Base-by-base conservation (phyloP, 2,888 invertebrate genomes). In the Phytoseiulus persimilis region DNA sequence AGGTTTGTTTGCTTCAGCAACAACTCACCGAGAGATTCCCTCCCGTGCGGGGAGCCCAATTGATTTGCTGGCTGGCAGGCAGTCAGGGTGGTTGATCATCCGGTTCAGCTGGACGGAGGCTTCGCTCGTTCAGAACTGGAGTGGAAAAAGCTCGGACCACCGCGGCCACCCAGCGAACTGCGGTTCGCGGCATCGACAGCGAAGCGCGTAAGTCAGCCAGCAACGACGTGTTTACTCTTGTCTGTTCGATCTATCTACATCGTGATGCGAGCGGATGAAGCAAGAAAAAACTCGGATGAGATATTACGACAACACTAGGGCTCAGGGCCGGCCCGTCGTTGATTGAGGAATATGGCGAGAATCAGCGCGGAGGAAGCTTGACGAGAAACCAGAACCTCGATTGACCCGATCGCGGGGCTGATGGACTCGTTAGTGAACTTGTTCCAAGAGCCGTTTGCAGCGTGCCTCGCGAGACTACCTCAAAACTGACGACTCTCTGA, bases 191-290 rank as follows among this genome's bases (percentile, higher is more conserved):
- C 65, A 65, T 65, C 65, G 65, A 28, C 1, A 65, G 65, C 65
- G 65, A 65, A 46, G 46, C 46, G 65, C 14, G 65, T 65, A 65
- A 65, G 65, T 65, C 65, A 65, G 65, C 65, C 65, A 65, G 11
- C 65, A 65, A 65, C 65, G 65, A 65, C 28, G 65, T 65, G 65
- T 65, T 65, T 65, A 65, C 65, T 28, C 65, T 65, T 65, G 9
- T 65, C 65, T 65, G 65, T 65, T 65, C 65, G 65, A 65, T 65
- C 65, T 65, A 65, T 65, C 65, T 65, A 65, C 65, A 65, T 65
- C 65, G 65, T 23, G 65, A 65, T 65, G 65, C 65, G 65, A 65
- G 65, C 65, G 65, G 28, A 28, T 65, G 65, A 65, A 28, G 65
- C 28, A 39, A 39, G 65, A 65, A 65, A 65, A 65, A 65, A 65